A percentile compares a stretch with the other conserved stretches of the same genome.
Conservation (phyloP, 2,113 vertebrate genomes). For the Ramphastos sulfuratus region DNA sequence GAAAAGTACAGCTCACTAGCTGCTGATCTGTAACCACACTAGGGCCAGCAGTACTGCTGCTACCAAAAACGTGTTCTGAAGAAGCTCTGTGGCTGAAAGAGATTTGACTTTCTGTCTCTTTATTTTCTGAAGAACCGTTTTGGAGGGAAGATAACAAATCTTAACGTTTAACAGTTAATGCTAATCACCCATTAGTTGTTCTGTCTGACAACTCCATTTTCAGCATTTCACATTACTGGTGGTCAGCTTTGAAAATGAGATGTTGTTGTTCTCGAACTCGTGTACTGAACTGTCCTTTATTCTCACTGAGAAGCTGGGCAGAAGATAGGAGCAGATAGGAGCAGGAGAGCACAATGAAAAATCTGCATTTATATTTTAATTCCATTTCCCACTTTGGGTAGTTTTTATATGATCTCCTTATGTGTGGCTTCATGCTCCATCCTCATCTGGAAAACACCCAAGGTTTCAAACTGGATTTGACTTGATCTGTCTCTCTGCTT, state of each 20-base stretch:
- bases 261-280: not conserved
- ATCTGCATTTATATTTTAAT: not conserved
- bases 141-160: not conserved
- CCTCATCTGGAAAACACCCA: not conserved
- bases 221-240: not conserved
- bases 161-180: not conserved
- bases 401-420: not conserved
- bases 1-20: no score
- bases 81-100: not conserved
- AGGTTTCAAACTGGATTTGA: not conserved
- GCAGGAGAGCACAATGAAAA: not conserved
- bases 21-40: not conserved
- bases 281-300: not conserved
- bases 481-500: not conserved
- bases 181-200: not conserved
- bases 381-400: not conserved
- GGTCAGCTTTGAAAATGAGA: not conserved
- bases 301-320: not conserved
- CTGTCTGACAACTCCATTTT: not conserved
- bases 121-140: not conserved
- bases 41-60: not conserved
- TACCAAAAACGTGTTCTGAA: not conserved
- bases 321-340: not conserved
- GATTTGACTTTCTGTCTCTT: not conserved
- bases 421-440: no score